These are phyloP conservation scores for Lithosia quadra DNA, from an alignment of 2,888 invertebrate genomes.

Conservation along the genomic window DNA sequence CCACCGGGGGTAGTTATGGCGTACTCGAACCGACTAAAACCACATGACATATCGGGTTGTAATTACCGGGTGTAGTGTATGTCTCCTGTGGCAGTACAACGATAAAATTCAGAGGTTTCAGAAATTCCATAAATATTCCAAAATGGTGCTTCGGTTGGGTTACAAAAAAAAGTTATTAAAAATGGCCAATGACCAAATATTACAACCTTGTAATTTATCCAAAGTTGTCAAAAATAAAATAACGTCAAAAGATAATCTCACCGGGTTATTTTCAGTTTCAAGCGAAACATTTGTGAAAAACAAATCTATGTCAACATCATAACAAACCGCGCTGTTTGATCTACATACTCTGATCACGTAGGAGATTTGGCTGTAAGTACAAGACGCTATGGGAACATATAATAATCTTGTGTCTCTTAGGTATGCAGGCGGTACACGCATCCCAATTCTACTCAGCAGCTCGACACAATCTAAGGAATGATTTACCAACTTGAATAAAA, in stretches of 20 bases:
- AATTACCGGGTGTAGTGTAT: too few relatives aligned
- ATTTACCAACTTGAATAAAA: conserved; percentile 2
- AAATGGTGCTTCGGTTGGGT: too few relatives aligned
- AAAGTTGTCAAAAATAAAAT: not conserved
- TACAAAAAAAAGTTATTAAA: too few relatives aligned
- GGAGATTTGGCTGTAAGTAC: conserved; percentile 1
- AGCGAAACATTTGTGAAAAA: not conserved
- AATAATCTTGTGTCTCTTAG: conserved; percentile 2
- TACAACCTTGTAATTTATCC: not conserved
- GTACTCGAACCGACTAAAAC: too few relatives aligned
- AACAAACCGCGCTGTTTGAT: not conserved
- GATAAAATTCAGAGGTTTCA: too few relatives aligned
- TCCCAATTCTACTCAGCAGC: not conserved
- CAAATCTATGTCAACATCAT: not conserved
- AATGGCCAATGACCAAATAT: too few relatives aligned
- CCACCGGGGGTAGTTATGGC: too few relatives aligned
- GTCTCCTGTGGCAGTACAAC: too few relatives aligned
- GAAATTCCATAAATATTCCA: too few relatives aligned
- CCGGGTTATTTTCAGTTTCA: not conserved
- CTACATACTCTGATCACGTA: conserved; percentile 4
- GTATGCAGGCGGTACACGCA: conserved; percentile 3
- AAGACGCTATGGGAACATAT: not conserved
- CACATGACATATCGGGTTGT: too few relatives aligned
- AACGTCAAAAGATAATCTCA: not conserved
- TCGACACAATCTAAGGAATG: not conserved